These are phyloP conservation scores for Semibalanus balanoides DNA, from an alignment of 1,140 invertebrate genomes.

Conservation along the genomic window DNA sequence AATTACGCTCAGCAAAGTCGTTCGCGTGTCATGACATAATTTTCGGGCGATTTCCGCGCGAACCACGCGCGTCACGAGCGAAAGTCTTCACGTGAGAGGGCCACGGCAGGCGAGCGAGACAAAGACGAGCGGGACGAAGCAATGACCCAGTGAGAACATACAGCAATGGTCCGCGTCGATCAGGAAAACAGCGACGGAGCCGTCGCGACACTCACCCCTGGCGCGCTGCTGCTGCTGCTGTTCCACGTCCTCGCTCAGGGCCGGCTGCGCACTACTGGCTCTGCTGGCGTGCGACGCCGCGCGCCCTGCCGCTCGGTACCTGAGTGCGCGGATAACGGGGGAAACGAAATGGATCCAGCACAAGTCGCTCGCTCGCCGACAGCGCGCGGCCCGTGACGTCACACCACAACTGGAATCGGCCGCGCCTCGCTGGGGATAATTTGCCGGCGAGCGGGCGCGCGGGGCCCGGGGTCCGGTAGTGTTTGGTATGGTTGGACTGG, in stretches of 20 bases:
- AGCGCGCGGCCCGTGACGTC: background rate
- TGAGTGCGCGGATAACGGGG: background rate
- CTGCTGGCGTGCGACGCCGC: no score
- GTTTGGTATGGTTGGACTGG: background rate
- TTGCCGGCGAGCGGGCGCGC: background rate
- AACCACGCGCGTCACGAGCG: background rate
- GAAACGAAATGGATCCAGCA: slow-evolving; percentile 1
- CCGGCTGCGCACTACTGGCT: background rate
- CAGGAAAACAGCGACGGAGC: no score
- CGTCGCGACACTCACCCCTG: background rate
- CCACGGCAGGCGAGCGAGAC: background rate
- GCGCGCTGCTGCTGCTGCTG: no score
- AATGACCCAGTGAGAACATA: background rate
- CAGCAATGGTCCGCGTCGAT: background rate
- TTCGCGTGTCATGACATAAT: background rate
- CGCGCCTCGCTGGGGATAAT: background rate
- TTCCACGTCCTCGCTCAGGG: background rate
- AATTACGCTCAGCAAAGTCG: background rate
- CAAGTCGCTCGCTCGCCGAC: background rate
- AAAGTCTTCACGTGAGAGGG: background rate
- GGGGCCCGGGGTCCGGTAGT: background rate
- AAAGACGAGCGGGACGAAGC: background rate
- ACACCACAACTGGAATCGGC: background rate
- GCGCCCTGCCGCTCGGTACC: no score
- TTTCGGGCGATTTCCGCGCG: background rate